Evolutionary conservation across 1,140 invertebrate species (phyloP), one percentile per base, ranked within the genome.

Genomic region (Hormaphis cornu): DNA sequence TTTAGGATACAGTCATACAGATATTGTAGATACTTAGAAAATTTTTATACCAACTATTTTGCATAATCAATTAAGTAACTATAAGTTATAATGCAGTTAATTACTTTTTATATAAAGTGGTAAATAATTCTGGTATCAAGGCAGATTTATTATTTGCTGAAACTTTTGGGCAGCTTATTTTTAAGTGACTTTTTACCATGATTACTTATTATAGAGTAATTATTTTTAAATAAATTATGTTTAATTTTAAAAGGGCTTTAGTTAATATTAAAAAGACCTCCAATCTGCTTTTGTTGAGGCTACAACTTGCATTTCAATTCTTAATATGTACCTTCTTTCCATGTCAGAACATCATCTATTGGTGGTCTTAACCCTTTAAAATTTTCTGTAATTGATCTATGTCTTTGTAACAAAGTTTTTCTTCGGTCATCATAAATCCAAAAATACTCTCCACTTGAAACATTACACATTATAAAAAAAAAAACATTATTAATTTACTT

Each of bases 351-450:
- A 18, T 85, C 82, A 76, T 88, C 84, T 3, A 89, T 79, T 71
- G 83, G 76, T 10, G 78, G 76, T 1, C 85, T 86, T 20, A 88
- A 80, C 5, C 85, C 82, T 73, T 82, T 79, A 87, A 88, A 90
- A 56, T 84, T 81, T 20, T 80, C 78, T 77, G 88, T 87, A 44
- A 80, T 78, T 72, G 83, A 82, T 0, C 88, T 87, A 76, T 89
- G 89, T 6, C 83, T 83, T 0, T 74, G 74, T 76, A 89, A 86
- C 78, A 89, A 82, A 18, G 73, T 76, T 48, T 74, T 74, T 1
- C 76, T 77, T 10, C 70, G 76, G 74, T 88, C 86, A 74, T 89
- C 83, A 72, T 82, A 88, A 59, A 86, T 78, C 85, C 87, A 89
- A 77, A 87, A 89, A 66, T 80, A 72, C 71, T 86, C 79, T 12